Percentiles rank a stretch among this genome's conserved stretches.
These are phyloP conservation scores for Urocolius indicus DNA, from an alignment of 2,113 vertebrate species.

Conservation along the genomic window DNA sequence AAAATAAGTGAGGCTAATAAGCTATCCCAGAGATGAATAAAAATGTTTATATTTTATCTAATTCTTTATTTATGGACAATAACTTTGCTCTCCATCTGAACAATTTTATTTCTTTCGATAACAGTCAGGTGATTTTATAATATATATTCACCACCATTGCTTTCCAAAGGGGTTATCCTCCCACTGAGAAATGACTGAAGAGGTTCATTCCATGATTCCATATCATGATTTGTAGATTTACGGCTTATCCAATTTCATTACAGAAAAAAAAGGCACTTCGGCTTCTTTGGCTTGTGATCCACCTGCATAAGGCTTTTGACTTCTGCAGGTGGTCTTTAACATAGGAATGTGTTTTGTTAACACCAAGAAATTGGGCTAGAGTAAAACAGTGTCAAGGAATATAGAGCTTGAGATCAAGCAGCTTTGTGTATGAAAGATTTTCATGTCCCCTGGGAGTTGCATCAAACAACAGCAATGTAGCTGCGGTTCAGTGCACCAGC, in stretches of 20 bases:
- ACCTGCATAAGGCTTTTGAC: neutral
- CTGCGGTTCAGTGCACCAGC: conserved; percentile 24
- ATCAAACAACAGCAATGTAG: conserved; percentile 8
- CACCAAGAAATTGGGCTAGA: neutral
- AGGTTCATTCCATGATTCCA: neutral
- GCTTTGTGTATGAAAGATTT: conserved; percentile 9
- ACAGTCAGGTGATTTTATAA: neutral
- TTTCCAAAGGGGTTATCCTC: neutral
- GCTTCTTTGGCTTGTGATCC: neutral
- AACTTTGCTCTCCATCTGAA: neutral
- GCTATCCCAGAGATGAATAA: neutral
- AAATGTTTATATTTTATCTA: neutral
- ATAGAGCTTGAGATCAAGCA: neutral
- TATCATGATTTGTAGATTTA: neutral
- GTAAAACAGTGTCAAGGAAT: neutral
- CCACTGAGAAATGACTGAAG: neutral
- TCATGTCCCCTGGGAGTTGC: neutral
- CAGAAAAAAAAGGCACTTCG: neutral
- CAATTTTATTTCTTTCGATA: neutral
- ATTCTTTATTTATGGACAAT: neutral
- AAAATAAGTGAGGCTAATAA: neutral
- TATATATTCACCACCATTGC: neutral
- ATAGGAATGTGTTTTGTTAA: neutral
- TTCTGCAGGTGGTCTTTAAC: neutral
- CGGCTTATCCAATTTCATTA: neutral